phyloP scores from a whole-genome alignment of 2,888 invertebrate species.

The Phaedon cochleariae region DNA sequence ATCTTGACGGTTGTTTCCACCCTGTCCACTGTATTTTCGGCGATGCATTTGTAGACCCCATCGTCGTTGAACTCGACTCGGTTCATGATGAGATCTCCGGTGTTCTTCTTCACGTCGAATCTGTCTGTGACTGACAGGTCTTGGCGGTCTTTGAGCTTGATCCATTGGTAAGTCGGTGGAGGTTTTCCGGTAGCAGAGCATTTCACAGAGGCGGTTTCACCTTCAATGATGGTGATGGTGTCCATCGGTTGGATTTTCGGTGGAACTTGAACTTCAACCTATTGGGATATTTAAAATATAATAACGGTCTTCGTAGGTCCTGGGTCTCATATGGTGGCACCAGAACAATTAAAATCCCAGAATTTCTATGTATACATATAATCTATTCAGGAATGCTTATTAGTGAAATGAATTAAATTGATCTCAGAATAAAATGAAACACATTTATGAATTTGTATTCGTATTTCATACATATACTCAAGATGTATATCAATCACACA shows the following conservation, averaged over 20 bases:
- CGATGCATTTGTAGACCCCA: conserved; percentile 82
- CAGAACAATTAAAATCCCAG: too few species aligned
- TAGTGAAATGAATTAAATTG: too few species aligned
- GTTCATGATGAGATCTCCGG: conserved; percentile 77
- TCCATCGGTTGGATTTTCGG: conserved; percentile 76
- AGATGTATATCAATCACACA: too few species aligned
- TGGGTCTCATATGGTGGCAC: too few species aligned
- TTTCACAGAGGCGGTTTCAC: conserved; percentile 76
- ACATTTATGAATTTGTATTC: too few species aligned
- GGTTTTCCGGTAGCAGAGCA: conserved; percentile 88
- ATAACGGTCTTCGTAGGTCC: too few species aligned
- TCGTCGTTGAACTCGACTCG: conserved; percentile 80
- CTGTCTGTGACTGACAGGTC: conserved; percentile 75
- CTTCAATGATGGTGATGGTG: conserved; percentile 77
- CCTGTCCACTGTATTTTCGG: conserved; percentile 80
- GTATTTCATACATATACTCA: too few species aligned
- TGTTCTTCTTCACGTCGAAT: conserved; percentile 74
- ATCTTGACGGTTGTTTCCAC: conserved; percentile 75
- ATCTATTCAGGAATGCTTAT: too few species aligned
- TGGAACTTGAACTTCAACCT: conserved; percentile 74
- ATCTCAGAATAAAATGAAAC: too few species aligned
- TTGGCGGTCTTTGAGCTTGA: conserved; percentile 75
- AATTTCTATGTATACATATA: too few species aligned
- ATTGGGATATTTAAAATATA: not conserved
- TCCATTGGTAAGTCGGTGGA: conserved; percentile 84